Conservation (phyloP, 2,888 invertebrate genomes). For the Megalurothrips usitatus region DNA sequence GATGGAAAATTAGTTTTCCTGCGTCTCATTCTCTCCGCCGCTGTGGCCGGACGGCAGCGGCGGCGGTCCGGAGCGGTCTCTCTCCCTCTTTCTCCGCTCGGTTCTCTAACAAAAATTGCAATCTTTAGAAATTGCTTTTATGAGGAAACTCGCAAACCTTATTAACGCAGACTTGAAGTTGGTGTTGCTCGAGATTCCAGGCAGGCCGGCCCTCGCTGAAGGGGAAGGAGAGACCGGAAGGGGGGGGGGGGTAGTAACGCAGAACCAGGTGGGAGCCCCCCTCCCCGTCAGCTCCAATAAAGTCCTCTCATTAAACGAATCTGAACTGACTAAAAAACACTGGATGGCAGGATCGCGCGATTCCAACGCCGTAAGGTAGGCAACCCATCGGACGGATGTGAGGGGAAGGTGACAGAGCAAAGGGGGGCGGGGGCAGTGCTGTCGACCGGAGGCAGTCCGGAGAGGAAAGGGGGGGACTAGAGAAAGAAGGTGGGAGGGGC, state of each 20-base stretch:
- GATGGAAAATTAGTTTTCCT: slow-evolving; percentile 15
- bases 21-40: neutral
- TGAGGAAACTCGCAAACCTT: slow-evolving; percentile 22
- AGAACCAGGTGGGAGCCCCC: neutral
- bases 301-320: neutral
- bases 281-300: neutral
- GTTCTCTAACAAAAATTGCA: slow-evolving; percentile 26
- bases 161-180: slow-evolving; percentile 25
- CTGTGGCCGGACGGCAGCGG: too few species aligned
- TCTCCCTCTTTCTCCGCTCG: neutral
- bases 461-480: too few species aligned
- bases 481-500: too few species aligned
- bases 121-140: slow-evolving; percentile 27
- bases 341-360: too few species aligned
- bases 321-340: neutral
- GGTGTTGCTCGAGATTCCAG: slow-evolving; percentile 15
- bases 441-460: too few species aligned
- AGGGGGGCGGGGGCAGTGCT: neutral
- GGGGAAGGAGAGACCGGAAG: neutral
- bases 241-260: neutral
- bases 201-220: neutral
- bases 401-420: neutral
- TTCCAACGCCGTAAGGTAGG: too few species aligned
- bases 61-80: neutral
- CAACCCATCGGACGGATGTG: neutral